A percentile compares a stretch with the other conserved stretches of the same genome.
Evolutionary conservation across 2,888 invertebrate genomes (phyloP).

Genomic region (Drosophila eohydei): DNA sequence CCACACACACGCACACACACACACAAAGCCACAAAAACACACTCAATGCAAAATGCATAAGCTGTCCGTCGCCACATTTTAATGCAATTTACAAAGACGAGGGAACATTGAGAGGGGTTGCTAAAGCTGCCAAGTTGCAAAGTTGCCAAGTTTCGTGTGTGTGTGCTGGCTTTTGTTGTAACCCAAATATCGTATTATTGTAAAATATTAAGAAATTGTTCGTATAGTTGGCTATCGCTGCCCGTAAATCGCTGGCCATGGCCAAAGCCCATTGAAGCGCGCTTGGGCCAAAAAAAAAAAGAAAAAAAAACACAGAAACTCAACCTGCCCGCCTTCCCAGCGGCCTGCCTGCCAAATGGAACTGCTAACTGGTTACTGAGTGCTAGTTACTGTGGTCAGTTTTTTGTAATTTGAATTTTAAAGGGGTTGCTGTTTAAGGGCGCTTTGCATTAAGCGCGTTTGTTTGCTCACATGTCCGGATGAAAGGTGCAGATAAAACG

Average conservation of each 20-base stretch:
- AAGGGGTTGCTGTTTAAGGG: conserved; percentile 52
- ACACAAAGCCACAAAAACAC: conserved; percentile 9
- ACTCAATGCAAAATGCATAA: conserved; percentile 62
- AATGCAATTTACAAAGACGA: conserved; percentile 68
- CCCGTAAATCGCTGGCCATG: conserved; percentile 69
- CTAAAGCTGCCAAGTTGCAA: conserved; percentile 52
- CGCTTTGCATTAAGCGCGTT: conserved; percentile 65
- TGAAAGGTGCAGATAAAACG: conserved; percentile 84
- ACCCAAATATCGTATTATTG: conserved; percentile 72
- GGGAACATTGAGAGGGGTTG: conserved; percentile 38
- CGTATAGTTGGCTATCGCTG: conserved; percentile 78
- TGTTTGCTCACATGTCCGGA: conserved; percentile 83
- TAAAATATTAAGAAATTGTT: conserved; percentile 62
- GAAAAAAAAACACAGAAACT: neutral
- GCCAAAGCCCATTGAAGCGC: conserved; percentile 74
- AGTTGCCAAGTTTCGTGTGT: conserved; percentile 27
- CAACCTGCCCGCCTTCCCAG: neutral
- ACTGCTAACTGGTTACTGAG: conserved; percentile 27
- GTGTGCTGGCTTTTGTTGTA: conserved; percentile 55
- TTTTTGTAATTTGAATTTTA: neutral
- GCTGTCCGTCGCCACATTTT: conserved; percentile 72
- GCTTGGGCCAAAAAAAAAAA: conserved; percentile 39
- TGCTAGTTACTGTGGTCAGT: conserved; percentile 49
- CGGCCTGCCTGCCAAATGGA: conserved; percentile 14
- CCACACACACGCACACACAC: conserved; percentile 43